Evolutionary conservation across 2,888 invertebrate species (phyloP).

Genomic region (Lasioglossum morio): DNA sequence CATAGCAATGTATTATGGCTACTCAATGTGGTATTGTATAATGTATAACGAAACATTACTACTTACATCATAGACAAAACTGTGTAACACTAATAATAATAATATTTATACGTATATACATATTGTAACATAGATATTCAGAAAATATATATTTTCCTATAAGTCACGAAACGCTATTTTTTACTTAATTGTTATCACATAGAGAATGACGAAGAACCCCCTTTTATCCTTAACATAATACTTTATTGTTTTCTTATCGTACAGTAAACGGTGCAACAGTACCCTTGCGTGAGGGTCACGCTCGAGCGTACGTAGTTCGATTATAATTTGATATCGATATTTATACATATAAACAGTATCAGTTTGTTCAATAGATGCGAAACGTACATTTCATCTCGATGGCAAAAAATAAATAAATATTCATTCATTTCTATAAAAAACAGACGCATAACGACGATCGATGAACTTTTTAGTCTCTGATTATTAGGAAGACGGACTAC

Average conservation of each 20-base stretch:
- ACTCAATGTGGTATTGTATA: slow-evolving; percentile 37
- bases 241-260: slow-evolving; percentile 6
- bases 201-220: neutral
- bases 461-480: neutral
- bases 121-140: slow-evolving; percentile 69
- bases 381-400: slow-evolving; percentile 2
- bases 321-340: neutral
- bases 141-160: slow-evolving; percentile 73
- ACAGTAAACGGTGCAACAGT: neutral
- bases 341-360: slow-evolving; percentile 2
- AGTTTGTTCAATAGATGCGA: neutral
- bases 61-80: slow-evolving; percentile 28
- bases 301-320: neutral
- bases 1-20: slow-evolving; percentile 16
- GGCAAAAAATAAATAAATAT: neutral
- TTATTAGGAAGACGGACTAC: slow-evolving; percentile 2
- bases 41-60: slow-evolving; percentile 43
- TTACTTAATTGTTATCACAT: neutral
- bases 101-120: slow-evolving; percentile 46
- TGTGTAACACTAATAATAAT: slow-evolving; percentile 54
- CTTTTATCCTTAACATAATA: slow-evolving; percentile 16
- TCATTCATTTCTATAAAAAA: neutral
- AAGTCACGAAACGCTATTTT: slow-evolving; percentile 23
- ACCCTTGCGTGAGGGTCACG: neutral
- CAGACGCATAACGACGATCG: neutral